These are phyloP conservation scores for Callipepla squamata DNA, from an alignment of 2,113 vertebrate species.

Conservation along the genomic window DNA sequence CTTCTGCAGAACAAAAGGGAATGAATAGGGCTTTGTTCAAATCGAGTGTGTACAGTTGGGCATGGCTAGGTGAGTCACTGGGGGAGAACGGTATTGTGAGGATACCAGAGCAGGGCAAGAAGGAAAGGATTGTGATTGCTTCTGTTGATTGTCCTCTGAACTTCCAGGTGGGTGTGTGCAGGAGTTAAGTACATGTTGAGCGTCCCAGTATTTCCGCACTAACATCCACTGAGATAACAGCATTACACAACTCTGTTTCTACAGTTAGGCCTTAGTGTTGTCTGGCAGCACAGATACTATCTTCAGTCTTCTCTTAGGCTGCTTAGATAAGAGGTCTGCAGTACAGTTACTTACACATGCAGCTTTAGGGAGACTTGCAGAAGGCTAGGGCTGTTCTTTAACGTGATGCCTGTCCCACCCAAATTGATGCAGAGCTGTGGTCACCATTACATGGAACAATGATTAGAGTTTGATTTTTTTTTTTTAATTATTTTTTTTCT, in stretches of 20 bases:
- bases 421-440: not conserved
- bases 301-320: not conserved
- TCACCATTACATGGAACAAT: not conserved
- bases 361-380: not conserved
- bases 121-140: not conserved
- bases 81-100: not conserved
- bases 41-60: not conserved
- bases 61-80: not conserved
- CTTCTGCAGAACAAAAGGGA: not conserved
- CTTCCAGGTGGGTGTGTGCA: not conserved
- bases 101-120: not conserved
- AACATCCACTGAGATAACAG: not conserved
- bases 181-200: not conserved
- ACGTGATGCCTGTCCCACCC: not conserved
- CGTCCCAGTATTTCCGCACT: too few relatives aligned
- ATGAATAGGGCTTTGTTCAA: not conserved
- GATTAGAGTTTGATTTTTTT: too few relatives aligned
- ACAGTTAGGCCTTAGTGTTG: not conserved
- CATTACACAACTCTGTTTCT: not conserved
- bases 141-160: not conserved
- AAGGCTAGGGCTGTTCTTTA: not conserved
- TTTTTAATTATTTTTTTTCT: too few relatives aligned
- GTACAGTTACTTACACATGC: not conserved
- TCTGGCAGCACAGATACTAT: not conserved
- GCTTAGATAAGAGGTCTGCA: not conserved